phyloP scores from a whole-genome alignment of 2,888 invertebrate species.

The Xanthia icteritia region DNA sequence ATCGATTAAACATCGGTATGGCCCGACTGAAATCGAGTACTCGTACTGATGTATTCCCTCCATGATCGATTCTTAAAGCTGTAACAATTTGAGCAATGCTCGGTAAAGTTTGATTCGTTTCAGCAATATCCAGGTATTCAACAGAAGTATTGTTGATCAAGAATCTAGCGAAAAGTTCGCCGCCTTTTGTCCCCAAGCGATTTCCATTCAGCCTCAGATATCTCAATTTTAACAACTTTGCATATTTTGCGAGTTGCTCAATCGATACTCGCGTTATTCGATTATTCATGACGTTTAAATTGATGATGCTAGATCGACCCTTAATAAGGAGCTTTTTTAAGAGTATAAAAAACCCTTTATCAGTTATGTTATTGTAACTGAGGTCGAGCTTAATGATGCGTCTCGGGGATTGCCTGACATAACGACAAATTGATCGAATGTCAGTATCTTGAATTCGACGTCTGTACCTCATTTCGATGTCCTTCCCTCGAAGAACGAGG shows the following conservation, averaged over 20 bases:
- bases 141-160: conserved; percentile 85
- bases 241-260: conserved; percentile 77
- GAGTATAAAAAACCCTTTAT: conserved; percentile 85
- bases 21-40: conserved; percentile 84
- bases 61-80: conserved; percentile 83
- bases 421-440: conserved; percentile 86
- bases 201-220: conserved; percentile 91
- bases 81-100: conserved; percentile 90
- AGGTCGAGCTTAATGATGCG: conserved; percentile 89
- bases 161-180: conserved; percentile 87
- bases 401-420: conserved; percentile 81
- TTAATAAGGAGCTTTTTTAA: conserved; percentile 84
- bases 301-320: conserved; percentile 84
- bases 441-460: conserved; percentile 87
- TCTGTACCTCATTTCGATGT: conserved; percentile 84
- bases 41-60: conserved; percentile 78
- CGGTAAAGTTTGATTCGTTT: conserved; percentile 89
- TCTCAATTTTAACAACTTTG: conserved; percentile 83
- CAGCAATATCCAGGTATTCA: conserved; percentile 89
- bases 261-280: conserved; percentile 86
- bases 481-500: conserved; percentile 88
- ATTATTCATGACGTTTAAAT: conserved; percentile 91
- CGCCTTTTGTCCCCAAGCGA: conserved; percentile 89
- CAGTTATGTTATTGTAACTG: conserved; percentile 90
- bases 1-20: conserved; percentile 81